A percentile compares a stretch with the other conserved stretches of the same genome.
Conservation (phyloP, 92 coral and sea anemone species). For the Actinernus sp. region DNA sequence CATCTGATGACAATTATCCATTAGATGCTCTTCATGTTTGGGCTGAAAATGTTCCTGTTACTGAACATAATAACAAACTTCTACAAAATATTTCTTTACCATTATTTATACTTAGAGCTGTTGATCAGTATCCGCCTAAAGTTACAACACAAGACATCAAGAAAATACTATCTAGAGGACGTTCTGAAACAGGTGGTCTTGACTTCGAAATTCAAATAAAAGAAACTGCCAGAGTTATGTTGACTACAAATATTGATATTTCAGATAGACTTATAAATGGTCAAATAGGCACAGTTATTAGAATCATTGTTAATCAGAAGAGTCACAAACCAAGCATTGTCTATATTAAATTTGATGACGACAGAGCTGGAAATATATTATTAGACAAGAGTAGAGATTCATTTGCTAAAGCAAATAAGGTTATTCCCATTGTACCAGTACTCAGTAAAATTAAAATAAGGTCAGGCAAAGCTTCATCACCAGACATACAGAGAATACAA, state of each 20-base stretch:
- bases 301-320: constrained; percentile 21
- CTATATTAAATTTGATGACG: constrained; percentile 76
- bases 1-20: constrained; percentile 40
- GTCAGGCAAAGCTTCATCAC: constrained; percentile 69
- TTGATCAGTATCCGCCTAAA: constrained; percentile 30
- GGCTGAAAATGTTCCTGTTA: constrained; percentile 65
- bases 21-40: constrained; percentile 50
- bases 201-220: constrained; percentile 56
- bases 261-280: constrained; percentile 76
- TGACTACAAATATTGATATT: constrained; percentile 63
- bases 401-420: constrained; percentile 56
- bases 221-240: constrained; percentile 66
- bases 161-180: constrained; percentile 14
- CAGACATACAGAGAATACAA: constrained; percentile 75
- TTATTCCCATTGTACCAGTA: constrained; percentile 70
- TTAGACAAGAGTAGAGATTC: constrained; percentile 20
- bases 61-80: constrained; percentile 21
- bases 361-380: constrained; percentile 41
- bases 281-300: constrained; percentile 69
- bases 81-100: constrained; percentile 24
- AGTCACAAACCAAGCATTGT: constrained; percentile 40
- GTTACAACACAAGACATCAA: constrained; percentile 33
- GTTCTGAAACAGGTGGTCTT: constrained; percentile 42
- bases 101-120: constrained; percentile 10
- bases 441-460: constrained; percentile 56